Evolutionary conservation across 2,113 vertebrate genomes (phyloP).

Genomic region (Corythornis vintsioides): DNA sequence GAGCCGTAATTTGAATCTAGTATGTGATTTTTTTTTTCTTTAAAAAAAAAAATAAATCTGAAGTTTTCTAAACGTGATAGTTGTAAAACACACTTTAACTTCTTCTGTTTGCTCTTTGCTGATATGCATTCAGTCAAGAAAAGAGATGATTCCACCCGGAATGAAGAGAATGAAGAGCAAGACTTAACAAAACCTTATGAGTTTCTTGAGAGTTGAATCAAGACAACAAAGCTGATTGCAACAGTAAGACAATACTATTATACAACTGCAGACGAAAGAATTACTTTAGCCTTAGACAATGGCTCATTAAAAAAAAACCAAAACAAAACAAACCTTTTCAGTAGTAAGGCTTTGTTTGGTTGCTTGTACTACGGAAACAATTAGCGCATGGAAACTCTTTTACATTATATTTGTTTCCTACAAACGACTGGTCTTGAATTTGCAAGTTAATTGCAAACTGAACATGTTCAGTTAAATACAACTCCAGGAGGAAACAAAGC

Average conservation of each 20-base stretch:
- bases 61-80: not conserved
- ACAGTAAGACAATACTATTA: not conserved
- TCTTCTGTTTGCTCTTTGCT: not conserved
- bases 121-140: not conserved
- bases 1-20: not conserved
- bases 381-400: not conserved
- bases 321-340: not conserved
- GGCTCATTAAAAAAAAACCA: not conserved
- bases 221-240: not conserved
- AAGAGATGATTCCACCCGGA: not conserved
- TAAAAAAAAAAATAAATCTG: not conserved
- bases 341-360: not conserved
- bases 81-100: not conserved
- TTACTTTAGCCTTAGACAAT: not conserved
- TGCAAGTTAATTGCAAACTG: not conserved
- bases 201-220: not conserved
- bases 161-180: not conserved
- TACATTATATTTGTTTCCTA: constrained; percentile 1
- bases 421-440: not conserved
- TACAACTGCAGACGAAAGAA: not conserved
- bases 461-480: not conserved
- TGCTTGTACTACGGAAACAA: not conserved
- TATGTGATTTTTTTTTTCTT: not conserved
- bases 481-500: constrained; percentile 47
- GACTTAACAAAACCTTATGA: not conserved